phyloP scores from a whole-genome alignment of 2,888 invertebrate genomes.

The Scaptomyza tumidula region DNA sequence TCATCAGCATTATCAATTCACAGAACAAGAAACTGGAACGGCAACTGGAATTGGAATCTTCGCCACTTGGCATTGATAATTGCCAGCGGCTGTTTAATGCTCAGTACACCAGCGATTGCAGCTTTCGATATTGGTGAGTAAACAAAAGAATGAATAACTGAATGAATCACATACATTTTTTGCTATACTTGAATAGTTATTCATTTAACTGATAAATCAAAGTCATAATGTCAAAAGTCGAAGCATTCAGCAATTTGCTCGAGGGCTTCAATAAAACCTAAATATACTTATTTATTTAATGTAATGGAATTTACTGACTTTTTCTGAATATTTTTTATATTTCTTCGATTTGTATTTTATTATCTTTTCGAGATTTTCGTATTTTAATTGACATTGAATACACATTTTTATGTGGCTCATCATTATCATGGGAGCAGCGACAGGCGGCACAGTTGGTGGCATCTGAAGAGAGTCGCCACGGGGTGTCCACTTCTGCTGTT shows the following conservation, averaged over 20 bases:
- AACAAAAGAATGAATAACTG: constrained; percentile 10
- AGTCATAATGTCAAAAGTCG: constrained; percentile 35
- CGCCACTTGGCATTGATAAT: constrained; percentile 73
- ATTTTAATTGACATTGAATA: constrained; percentile 80
- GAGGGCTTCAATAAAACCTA: constrained; percentile 31
- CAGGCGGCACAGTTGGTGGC: constrained; percentile 60
- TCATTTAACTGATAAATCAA: constrained; percentile 33
- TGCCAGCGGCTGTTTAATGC: constrained; percentile 72
- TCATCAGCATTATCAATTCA: constrained; percentile 29
- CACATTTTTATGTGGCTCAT: constrained; percentile 69
- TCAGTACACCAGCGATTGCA: constrained; percentile 68
- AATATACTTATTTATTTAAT: constrained; percentile 9
- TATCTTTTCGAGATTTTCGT: constrained; percentile 48
- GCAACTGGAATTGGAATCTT: constrained; percentile 58
- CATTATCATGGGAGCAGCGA: constrained; percentile 53
- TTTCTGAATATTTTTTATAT: neutral
- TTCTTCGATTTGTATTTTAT: constrained; percentile 8
- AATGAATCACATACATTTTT: constrained; percentile 5
- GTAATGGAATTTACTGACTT: neutral
- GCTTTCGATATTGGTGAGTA: constrained; percentile 83
- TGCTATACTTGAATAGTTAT: neutral
- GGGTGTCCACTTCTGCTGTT: constrained; percentile 41
- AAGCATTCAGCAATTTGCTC: constrained; percentile 50
- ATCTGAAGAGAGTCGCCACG: constrained; percentile 36
- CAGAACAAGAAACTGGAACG: constrained; percentile 47